A percentile compares a stretch with the other conserved stretches of the same genome.
phyloP scores from a whole-genome alignment of 2,888 invertebrate genomes.

The Acronicta psi region DNA sequence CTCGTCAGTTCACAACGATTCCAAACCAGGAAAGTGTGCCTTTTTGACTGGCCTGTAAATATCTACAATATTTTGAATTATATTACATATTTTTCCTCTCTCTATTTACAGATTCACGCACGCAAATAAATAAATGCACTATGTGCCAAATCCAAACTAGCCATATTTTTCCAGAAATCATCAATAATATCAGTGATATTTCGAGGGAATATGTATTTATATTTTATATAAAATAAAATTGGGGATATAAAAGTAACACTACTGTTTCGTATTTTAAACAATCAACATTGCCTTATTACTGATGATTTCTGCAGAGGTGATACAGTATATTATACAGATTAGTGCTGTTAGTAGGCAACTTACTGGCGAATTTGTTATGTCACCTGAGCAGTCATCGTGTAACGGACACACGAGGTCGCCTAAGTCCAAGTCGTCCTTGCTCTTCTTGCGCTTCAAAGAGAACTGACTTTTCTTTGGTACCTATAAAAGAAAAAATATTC shows the following conservation, averaged over 20 bases:
- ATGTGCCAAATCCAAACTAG: background rate
- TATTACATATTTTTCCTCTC: background rate
- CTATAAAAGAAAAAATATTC: constrained; percentile 76
- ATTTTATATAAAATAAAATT: no score
- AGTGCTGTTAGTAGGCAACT: constrained; percentile 85
- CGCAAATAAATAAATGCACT: no score
- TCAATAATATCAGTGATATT: constrained; percentile 6
- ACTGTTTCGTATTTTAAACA: no score
- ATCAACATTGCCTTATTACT: constrained; percentile 1
- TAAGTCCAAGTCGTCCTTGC: constrained; percentile 94
- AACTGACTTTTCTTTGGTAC: constrained; percentile 96
- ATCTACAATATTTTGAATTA: constrained; percentile 20
- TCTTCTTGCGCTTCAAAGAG: constrained; percentile 95
- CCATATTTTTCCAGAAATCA: constrained; percentile 27
- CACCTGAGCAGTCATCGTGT: constrained; percentile 88
- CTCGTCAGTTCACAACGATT: background rate
- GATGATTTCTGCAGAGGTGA: constrained; percentile 37
- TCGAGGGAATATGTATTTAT: no score
- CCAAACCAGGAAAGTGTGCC: background rate
- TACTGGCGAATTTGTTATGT: constrained; percentile 78
- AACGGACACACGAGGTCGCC: constrained; percentile 97
- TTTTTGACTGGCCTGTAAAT: constrained; percentile 26
- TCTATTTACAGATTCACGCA: background rate
- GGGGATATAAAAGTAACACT: no score
- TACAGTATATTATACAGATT: constrained; percentile 66